Conservation (phyloP, 2,888 invertebrate genomes). For the Hymenopus coronatus region DNA sequence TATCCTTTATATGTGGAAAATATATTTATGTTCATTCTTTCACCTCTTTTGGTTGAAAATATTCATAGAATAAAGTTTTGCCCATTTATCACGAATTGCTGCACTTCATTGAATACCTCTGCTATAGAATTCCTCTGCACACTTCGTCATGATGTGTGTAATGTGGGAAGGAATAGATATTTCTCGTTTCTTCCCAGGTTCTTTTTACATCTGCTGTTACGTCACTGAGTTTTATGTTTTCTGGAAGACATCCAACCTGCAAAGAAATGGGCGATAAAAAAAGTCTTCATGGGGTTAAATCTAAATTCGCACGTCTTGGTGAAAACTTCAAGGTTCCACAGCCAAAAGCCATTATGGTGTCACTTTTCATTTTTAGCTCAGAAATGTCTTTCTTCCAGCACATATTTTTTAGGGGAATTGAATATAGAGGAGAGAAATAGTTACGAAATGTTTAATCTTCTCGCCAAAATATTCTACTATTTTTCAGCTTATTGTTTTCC, state of each 20-base stretch:
- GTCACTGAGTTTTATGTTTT: not conserved
- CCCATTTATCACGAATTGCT: not conserved
- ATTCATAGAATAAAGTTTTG: not conserved
- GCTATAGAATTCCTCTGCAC: not conserved
- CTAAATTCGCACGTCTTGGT: not conserved
- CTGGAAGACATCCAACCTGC: not conserved
- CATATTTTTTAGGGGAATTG: no score
- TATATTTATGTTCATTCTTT: not conserved
- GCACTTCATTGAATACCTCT: not conserved
- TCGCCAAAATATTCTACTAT: no score
- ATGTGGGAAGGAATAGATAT: not conserved
- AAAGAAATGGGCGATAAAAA: not conserved
- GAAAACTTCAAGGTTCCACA: not conserved
- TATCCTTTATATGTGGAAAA: not conserved
- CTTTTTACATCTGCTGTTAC: not conserved
- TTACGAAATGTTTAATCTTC: no score
- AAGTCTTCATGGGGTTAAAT: not conserved
- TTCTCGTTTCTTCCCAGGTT: not conserved
- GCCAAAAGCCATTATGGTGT: not conserved
- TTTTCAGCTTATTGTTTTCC: no score
- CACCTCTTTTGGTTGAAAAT: no score
- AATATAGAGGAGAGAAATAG: no score
- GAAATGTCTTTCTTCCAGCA: no score
- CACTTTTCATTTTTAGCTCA: not conserved
- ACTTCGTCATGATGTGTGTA: not conserved